Evolutionary conservation across 2,888 invertebrate species (phyloP).

Genomic region (Ennomos erosarius): DNA sequence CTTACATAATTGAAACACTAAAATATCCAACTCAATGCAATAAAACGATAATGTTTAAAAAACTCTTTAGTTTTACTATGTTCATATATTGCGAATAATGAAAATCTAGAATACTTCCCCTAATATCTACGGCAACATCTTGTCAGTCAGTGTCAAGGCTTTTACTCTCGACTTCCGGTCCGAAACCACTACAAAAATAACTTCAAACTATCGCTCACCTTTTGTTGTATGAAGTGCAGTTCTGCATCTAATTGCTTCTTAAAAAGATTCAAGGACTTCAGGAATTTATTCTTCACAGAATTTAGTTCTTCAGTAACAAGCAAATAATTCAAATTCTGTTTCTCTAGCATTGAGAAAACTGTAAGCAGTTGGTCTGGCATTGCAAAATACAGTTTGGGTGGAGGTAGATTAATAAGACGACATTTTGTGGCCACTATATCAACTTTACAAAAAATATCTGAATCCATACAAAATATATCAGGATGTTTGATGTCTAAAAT

Average conservation of each 20-base stretch:
- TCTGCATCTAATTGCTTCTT: constrained; percentile 61
- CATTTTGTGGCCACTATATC: constrained; percentile 53
- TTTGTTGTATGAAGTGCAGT: constrained; percentile 65
- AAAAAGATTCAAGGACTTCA: constrained; percentile 61
- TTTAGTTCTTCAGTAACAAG: constrained; percentile 74
- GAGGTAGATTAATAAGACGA: constrained; percentile 59
- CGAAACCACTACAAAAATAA: too few relatives aligned
- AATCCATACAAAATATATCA: constrained; percentile 64
- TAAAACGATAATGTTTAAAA: too few relatives aligned
- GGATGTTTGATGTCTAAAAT: constrained; percentile 55
- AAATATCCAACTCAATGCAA: too few relatives aligned
- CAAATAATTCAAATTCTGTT: constrained; percentile 78
- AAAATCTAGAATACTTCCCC: too few relatives aligned
- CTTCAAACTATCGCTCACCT: constrained; percentile 53
- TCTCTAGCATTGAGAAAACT: constrained; percentile 69
- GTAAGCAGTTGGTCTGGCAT: constrained; percentile 65
- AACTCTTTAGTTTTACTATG: too few relatives aligned
- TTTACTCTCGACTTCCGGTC: too few relatives aligned
- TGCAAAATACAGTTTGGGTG: constrained; percentile 70
- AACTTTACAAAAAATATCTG: constrained; percentile 65
- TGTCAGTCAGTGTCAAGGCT: too few relatives aligned
- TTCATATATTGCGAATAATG: too few relatives aligned
- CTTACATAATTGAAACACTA: too few relatives aligned
- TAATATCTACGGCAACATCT: too few relatives aligned
- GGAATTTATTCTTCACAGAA: constrained; percentile 69